Base-by-base conservation (phyloP, 1,140 invertebrate species). In the Drosophila carrolli region DNA sequence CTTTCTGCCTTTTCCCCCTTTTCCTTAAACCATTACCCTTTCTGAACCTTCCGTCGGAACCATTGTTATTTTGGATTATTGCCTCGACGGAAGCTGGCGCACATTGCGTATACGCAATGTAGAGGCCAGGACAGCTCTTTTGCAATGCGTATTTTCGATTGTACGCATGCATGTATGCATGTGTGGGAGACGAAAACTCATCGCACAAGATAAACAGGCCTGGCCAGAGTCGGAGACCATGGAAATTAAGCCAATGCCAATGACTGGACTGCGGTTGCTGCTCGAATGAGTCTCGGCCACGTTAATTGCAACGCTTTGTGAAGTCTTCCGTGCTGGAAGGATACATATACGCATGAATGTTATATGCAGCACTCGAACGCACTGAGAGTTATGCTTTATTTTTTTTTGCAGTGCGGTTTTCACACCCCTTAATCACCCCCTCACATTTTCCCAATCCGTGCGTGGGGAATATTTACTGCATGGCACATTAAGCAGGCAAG, bases 251-350 rank as follows among this genome's bases (percentile, higher is more conserved):
- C 83, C 82, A 88, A 88, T 82, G 67, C 82, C 82, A 88, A 71
- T 77, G 75, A 70, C 75, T 78, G 75, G 84, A 83, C 82, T 86
- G 83, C 79, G 83, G 83, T 83, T 88, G 79, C 83, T 68, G 79
- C 75, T 82, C 78, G 78, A 81, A 84, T 86, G 78, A 68, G 71
- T 65, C 81, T 81, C 75, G 62, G 79, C 72, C 62, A 86, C 83
- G 82, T 86, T 86, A 86, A 86, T 86, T 86, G 82, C 82, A 88
- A 66, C 78, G 82, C 82, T 86, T 86, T 86, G 82, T 88, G 82
- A 58, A 75, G 73, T 75, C 60, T 50, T 50, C 27, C 48, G 27
- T 35, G 46, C 32, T 41, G 53, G 13, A 16, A 38, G 47, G 55
- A 46, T 65, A 29, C 40, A 35, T 47, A 44, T 29, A 44, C 23